Conservation (phyloP, 2,888 invertebrate genomes). For the Nephrotoma appendiculata region DNA sequence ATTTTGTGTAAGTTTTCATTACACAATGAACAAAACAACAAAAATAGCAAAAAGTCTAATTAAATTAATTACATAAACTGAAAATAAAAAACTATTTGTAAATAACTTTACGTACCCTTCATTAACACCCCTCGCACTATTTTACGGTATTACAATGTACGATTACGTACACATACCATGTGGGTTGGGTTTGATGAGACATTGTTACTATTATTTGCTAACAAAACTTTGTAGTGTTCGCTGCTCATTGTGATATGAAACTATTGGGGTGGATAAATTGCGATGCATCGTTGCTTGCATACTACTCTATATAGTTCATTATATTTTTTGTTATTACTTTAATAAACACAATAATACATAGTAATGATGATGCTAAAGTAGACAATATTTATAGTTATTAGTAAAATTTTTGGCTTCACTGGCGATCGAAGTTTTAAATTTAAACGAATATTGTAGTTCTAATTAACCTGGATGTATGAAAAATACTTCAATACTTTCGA, state of each 20-base stretch:
- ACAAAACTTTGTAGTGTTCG: neutral
- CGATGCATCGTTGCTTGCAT: neutral
- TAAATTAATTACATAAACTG: neutral
- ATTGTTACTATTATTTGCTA: neutral
- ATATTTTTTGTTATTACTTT: neutral
- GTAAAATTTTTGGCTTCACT: neutral
- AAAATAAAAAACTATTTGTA: neutral
- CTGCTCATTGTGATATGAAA: neutral
- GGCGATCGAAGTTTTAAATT: neutral
- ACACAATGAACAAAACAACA: neutral
- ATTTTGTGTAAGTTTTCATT: neutral
- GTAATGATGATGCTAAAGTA: neutral
- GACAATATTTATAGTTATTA: neutral
- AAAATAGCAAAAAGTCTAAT: neutral
- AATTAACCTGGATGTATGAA: too few species aligned
- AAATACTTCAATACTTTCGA: too few species aligned
- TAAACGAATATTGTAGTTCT: too few species aligned
- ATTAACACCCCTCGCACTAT: neutral
- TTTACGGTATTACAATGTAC: neutral
- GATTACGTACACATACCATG: neutral
- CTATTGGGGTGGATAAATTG: neutral
- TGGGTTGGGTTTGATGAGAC: neutral
- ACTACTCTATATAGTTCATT: neutral
- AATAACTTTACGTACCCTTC: neutral
- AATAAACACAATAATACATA: neutral